phyloP scores from a whole-genome alignment of 2,797 vertebrate species.

The Petrocephalus sullivani region DNA sequence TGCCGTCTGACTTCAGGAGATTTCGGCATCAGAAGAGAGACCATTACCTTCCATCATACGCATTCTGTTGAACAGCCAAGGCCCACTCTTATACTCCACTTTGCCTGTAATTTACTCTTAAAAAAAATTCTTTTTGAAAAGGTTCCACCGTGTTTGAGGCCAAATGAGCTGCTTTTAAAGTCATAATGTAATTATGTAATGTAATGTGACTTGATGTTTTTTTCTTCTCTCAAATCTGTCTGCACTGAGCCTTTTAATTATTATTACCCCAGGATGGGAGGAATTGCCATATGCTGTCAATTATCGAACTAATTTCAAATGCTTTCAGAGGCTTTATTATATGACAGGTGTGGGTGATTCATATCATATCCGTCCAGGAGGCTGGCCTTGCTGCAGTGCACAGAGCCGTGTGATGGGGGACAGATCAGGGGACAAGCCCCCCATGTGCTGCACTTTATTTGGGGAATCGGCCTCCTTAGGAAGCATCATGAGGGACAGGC shows the following conservation, averaged over 20 bases:
- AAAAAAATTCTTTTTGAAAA: neutral
- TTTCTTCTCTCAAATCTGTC: neutral
- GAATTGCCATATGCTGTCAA: conserved; percentile 1
- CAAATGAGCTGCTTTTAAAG: conserved; percentile 13
- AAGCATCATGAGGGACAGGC: neutral
- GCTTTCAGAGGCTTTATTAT: neutral
- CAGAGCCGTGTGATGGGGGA: neutral
- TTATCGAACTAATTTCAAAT: neutral
- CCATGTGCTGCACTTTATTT: neutral
- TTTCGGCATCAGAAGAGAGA: neutral
- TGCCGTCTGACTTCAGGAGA: neutral
- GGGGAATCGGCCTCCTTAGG: neutral
- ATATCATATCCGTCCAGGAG: neutral
- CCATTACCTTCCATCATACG: neutral
- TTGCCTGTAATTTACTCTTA: neutral
- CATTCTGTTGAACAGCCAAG: neutral
- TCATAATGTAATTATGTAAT: conserved; percentile 7
- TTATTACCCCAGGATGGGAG: neutral
- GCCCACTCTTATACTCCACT: neutral
- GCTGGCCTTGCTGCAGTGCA: neutral
- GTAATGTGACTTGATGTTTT: neutral
- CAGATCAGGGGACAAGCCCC: too few species aligned
- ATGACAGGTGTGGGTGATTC: neutral
- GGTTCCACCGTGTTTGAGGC: neutral
- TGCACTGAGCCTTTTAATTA: neutral